A percentile compares a stretch with the other conserved stretches of the same genome.
phyloP scores from a whole-genome alignment of 2,888 invertebrate genomes.

The Drosophila borealis region DNA sequence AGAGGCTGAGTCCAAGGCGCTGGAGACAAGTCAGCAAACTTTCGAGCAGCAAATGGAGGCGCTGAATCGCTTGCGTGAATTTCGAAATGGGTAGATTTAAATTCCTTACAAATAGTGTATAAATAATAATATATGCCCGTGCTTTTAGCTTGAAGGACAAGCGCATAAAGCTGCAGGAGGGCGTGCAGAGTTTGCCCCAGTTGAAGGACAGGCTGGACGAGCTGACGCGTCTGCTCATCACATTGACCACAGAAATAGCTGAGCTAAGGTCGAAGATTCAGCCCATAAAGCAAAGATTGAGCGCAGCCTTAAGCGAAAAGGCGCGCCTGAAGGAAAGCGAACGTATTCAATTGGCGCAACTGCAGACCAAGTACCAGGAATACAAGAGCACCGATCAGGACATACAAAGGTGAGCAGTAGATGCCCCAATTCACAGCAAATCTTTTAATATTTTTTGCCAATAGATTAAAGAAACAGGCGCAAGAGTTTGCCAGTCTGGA shows the following conservation, averaged over 20 bases:
- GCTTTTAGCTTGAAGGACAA: constrained; percentile 87
- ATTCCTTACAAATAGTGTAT: not conserved
- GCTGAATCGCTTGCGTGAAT: constrained; percentile 82
- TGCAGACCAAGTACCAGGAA: constrained; percentile 70
- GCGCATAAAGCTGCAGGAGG: constrained; percentile 89
- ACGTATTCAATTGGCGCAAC: constrained; percentile 63
- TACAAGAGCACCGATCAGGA: constrained; percentile 80
- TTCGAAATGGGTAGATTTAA: constrained; percentile 74
- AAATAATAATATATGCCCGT: not conserved
- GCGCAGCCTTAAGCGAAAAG: constrained; percentile 84
- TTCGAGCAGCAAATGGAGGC: constrained; percentile 83
- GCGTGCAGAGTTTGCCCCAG: constrained; percentile 85
- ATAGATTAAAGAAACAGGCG: constrained; percentile 86
- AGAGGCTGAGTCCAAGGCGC: constrained; percentile 84
- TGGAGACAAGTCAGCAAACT: constrained; percentile 86
- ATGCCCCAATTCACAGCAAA: not conserved
- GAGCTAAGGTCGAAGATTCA: constrained; percentile 85
- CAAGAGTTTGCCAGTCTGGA: constrained; percentile 86
- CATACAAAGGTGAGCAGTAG: constrained; percentile 75
- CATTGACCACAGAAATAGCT: constrained; percentile 82
- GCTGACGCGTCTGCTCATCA: constrained; percentile 64
- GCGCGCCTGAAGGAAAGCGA: constrained; percentile 72
- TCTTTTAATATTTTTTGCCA: not conserved
- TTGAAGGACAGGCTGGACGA: constrained; percentile 78
- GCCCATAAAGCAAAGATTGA: constrained; percentile 79